Percentiles rank a stretch among this genome's conserved stretches.
Conservation (phyloP, 2,113 vertebrate genomes). For the Sciurus niger region DNA sequence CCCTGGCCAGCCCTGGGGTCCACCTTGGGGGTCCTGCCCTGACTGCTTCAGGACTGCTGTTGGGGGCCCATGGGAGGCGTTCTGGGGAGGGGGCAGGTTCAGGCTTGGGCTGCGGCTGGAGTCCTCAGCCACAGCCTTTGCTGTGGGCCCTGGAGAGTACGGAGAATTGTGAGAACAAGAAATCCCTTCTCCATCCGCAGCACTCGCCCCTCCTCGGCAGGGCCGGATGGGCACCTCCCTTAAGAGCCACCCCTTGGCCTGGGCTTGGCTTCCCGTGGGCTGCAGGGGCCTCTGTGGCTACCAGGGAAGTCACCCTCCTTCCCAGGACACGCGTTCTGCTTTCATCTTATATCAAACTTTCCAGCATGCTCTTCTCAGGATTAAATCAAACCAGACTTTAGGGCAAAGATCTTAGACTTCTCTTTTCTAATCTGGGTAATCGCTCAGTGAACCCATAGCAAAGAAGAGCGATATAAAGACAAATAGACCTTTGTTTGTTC, state of each 20-base stretch:
- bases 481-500: accelerated
- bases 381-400: not conserved
- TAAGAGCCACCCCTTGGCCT: accelerated
- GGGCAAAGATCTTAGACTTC: not conserved
- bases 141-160: accelerated
- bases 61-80: not conserved
- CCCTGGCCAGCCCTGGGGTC: not conserved
- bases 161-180: too few relatives aligned
- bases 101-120: accelerated
- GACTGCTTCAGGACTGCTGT: too few relatives aligned
- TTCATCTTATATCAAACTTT: not conserved
- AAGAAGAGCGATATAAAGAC: not conserved
- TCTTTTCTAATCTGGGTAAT: not conserved
- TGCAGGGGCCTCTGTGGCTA: not conserved
- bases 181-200: not conserved
- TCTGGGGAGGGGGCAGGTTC: not conserved
- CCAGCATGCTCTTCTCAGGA: too few relatives aligned
- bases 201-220: not conserved
- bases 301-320: not conserved
- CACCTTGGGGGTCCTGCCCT: not conserved
- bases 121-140: accelerated
- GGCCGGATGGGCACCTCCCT: accelerated
- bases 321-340: not conserved
- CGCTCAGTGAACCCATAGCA: not conserved
- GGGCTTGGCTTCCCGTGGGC: accelerated